Percentiles rank a stretch among this genome's conserved stretches.
phyloP scores from a whole-genome alignment of 2,113 vertebrate species.

The Xiphophorus maculatus region DNA sequence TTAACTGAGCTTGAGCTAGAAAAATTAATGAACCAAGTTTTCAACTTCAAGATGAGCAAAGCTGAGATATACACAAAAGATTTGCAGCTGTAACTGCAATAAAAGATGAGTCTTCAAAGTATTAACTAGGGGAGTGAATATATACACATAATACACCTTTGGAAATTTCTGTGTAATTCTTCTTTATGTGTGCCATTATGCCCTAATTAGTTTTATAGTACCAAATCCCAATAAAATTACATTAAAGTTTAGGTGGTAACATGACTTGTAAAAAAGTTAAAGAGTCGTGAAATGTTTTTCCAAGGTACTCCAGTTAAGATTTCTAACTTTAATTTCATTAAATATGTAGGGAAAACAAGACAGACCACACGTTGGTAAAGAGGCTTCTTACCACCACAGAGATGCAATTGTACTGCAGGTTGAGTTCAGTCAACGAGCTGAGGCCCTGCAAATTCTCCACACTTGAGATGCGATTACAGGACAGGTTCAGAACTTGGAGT shows the following conservation, averaged over 20 bases:
- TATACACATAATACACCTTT: no score
- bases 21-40: no score
- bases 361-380: background rate
- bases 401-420: slow-evolving; percentile 90
- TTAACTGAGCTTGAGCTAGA: no score
- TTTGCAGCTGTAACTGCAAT: no score
- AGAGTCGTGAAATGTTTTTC: no score
- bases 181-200: no score
- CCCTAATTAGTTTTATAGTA: background rate
- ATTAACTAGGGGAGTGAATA: no score
- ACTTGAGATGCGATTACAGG: slow-evolving; percentile 86
- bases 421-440: slow-evolving; percentile 89
- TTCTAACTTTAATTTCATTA: background rate
- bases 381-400: slow-evolving; percentile 85
- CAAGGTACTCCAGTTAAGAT: background rate
- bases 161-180: no score
- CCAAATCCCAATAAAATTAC: background rate
- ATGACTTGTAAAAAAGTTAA: no score
- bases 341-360: background rate
- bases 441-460: slow-evolving; percentile 89
- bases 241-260: background rate
- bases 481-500: slow-evolving; percentile 91
- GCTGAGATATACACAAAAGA: no score
- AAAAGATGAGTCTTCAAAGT: no score
- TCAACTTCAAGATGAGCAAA: no score